Conservation (phyloP, 2,113 vertebrate species). For the Dromas ardeola region DNA sequence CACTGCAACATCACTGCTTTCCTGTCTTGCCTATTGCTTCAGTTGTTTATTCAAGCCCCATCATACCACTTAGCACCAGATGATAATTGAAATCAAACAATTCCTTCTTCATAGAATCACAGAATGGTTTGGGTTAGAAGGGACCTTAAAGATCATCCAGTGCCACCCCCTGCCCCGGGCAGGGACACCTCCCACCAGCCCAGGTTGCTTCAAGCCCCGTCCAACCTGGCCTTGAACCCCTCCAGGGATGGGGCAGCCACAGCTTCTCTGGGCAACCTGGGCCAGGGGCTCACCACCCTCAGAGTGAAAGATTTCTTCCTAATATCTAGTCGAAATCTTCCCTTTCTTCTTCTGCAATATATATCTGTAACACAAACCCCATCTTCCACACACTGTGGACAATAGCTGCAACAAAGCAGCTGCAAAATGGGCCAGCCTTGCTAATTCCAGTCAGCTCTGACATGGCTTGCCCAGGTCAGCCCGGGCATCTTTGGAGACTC, state of each 20-base stretch:
- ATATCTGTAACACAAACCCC: too few relatives aligned
- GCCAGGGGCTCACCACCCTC: background rate
- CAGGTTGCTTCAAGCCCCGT: background rate
- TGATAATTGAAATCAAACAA: background rate
- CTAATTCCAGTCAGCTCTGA: background rate
- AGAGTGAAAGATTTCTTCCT: background rate
- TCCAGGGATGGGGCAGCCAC: background rate
- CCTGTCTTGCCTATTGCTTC: background rate
- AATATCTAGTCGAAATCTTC: too few relatives aligned
- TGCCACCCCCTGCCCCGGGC: background rate
- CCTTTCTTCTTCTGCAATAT: background rate
- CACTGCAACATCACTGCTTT: fast-evolving
- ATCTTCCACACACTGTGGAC: fast-evolving
- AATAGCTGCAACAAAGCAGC: too few relatives aligned
- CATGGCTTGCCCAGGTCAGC: fast-evolving
- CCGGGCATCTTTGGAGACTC: background rate
- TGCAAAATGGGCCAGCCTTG: background rate
- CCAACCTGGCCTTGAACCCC: background rate
- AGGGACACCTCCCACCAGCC: background rate
- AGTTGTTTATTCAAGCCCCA: background rate
- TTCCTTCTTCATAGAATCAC: background rate
- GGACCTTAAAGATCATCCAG: background rate
- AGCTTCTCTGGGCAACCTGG: background rate
- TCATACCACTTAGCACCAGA: fast-evolving
- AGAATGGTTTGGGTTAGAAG: background rate